Base-by-base conservation (phyloP, 2,888 invertebrate genomes). In the Celastrina argiolus region DNA sequence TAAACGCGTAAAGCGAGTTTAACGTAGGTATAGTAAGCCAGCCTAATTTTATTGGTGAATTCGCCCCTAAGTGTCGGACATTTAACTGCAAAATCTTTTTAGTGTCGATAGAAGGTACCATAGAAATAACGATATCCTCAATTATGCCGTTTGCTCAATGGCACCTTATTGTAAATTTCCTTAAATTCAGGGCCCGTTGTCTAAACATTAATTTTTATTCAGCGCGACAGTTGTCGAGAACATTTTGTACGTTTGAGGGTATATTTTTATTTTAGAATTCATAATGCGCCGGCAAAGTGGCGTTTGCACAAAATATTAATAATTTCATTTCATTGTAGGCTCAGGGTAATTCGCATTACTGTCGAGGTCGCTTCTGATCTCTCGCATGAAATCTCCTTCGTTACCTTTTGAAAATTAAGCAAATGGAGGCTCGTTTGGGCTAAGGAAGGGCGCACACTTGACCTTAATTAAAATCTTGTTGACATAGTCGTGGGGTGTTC, bases 351-450 rank as follows among this genome's bases (percentile, higher is more conserved):
- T 61, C 61, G 61, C 22, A 61, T 61, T 36, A 61, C 61, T 26
- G 22, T 28, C 22, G 61, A 59, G 36, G 61, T 22, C 61, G 61
- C 34, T 34, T 59, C 59, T 36, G 34, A 59, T 66, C 66, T 34
- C 31, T 59, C 66, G 66, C 58, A 59, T 66, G 34, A 66, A 59
- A 34, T 61, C 59, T 66, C 58, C n/a, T 42, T 66, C 45, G 66
- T 66, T 45, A 66, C 66, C 45, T 66, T 66, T 61, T 34, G 66
- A 14, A 59, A 66, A 66, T 66, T 66, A 66, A 61, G 66, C 42
- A 66, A 61, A 66, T 65, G 41, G 36, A 58, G 59, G 45, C 42
- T 66, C 59, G 61, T 61, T 45, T 18, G 22, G 45, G 41, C 22
- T 41, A 42, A 41, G 28, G 42, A 59, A 45, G 41, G 56, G 34